phyloP scores from a whole-genome alignment of 2,888 invertebrate species.

The Ypsolopha scabrella region DNA sequence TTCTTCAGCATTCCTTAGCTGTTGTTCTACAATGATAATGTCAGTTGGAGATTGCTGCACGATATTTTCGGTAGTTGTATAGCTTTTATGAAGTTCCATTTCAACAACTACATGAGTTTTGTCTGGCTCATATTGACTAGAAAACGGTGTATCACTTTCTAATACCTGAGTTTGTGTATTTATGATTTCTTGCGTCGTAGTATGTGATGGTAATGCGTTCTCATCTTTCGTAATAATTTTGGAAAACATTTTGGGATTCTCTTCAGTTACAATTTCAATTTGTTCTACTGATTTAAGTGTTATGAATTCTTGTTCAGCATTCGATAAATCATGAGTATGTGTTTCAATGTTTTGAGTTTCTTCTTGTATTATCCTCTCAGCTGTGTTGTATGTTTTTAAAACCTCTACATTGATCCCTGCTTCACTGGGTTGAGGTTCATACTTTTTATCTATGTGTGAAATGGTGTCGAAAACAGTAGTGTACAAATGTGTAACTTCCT shows the following conservation, averaged over 20 bases:
- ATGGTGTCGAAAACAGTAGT: conserved; percentile 5
- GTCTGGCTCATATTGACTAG: conserved; percentile 17
- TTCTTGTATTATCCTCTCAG: conserved; percentile 21
- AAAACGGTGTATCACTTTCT: conserved; percentile 26
- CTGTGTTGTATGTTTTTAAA: conserved; percentile 6
- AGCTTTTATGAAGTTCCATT: conserved; percentile 34
- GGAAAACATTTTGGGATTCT: conserved; percentile 16
- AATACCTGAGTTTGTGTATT: conserved; percentile 29
- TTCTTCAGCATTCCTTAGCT: conserved; percentile 23
- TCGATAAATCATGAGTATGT: conserved; percentile 3
- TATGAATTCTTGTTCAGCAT: too few relatives aligned
- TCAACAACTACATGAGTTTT: conserved; percentile 20
- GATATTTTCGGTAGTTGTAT: conserved; percentile 31
- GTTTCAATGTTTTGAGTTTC: conserved; percentile 35
- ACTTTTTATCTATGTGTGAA: conserved; percentile 5
- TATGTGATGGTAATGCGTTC: conserved; percentile 23
- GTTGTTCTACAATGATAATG: conserved; percentile 15
- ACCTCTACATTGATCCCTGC: conserved; percentile 8
- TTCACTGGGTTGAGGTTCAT: conserved; percentile 3
- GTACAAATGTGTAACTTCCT: conserved; percentile 10
- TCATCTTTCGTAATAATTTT: conserved; percentile 23
- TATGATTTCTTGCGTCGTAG: conserved; percentile 26
- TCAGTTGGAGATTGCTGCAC: conserved; percentile 24
- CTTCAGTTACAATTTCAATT: conserved; percentile 17
- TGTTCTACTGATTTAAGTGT: too few relatives aligned